Evolutionary conservation across 1,140 invertebrate species (phyloP).

Genomic region (Chionoecetes opilio): DNA sequence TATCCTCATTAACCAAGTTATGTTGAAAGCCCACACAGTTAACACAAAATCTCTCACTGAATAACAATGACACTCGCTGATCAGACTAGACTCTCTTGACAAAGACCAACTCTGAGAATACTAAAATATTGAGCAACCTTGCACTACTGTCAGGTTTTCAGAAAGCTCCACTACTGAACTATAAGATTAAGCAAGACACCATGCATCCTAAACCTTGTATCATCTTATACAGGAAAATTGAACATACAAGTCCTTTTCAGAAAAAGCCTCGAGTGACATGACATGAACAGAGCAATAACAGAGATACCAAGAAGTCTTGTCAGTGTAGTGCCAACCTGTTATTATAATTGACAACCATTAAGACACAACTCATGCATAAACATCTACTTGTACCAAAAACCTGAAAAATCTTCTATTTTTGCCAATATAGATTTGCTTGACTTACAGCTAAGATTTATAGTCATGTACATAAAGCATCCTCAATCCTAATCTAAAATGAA

Average conservation of each 20-base stretch:
- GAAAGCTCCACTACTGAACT: conserved; percentile 16
- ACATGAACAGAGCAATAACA: background rate
- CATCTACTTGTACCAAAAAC: conserved; percentile 21
- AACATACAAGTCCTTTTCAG: background rate
- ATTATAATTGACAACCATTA: background rate
- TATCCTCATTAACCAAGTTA: background rate
- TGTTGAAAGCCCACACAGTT: conserved; percentile 11
- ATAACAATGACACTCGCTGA: background rate
- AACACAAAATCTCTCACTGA: background rate
- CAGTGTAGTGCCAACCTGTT: background rate
- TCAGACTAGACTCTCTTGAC: conserved; percentile 25
- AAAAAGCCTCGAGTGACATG: background rate
- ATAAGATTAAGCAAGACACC: background rate
- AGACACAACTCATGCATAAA: conserved; percentile 10
- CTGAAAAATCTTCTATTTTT: background rate
- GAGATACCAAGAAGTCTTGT: background rate
- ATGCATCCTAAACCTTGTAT: background rate
- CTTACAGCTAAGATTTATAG: background rate
- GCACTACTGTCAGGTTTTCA: background rate
- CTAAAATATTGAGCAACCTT: conserved; percentile 10
- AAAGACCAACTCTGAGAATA: conserved; percentile 20
- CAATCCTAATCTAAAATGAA: background rate
- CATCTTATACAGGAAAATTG: too few species aligned
- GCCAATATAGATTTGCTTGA: background rate
- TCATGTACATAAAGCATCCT: background rate